phyloP scores from a whole-genome alignment of 2,797 vertebrate species.

The Remorina albescens region DNA sequence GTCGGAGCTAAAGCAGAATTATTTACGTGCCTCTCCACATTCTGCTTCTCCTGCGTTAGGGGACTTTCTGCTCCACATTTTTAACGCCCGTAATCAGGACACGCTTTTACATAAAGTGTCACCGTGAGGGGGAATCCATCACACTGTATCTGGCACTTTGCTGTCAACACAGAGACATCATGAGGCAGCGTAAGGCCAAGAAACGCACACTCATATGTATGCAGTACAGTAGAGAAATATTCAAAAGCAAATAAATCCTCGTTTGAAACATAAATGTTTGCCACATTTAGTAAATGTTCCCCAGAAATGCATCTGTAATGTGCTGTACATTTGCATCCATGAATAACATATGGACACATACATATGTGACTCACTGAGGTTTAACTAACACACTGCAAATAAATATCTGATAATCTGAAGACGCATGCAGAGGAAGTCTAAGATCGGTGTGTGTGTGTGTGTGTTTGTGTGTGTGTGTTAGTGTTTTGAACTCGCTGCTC shows the following conservation, averaged over 20 bases:
- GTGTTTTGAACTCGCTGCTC: constrained; percentile 53
- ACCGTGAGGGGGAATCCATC: constrained; percentile 60
- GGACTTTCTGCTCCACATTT: constrained; percentile 54
- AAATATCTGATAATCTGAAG: constrained; percentile 22
- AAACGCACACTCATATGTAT: neutral
- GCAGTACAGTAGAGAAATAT: neutral
- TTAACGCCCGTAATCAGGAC: constrained; percentile 62
- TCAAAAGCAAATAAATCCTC: constrained; percentile 11
- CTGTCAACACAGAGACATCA: constrained; percentile 54
- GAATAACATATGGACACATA: constrained; percentile 4
- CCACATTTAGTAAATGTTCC: constrained; percentile 1
- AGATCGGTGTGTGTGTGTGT: neutral
- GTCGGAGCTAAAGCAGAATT: constrained; percentile 37
- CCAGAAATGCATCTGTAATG: constrained; percentile 8
- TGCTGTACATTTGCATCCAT: constrained; percentile 4
- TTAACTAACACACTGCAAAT: constrained; percentile 8
- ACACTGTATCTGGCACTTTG: constrained; percentile 45
- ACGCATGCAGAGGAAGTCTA: constrained; percentile 5
- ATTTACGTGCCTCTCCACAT: constrained; percentile 34
- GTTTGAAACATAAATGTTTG: neutral
- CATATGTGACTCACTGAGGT: constrained; percentile 14
- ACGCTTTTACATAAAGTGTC: constrained; percentile 58
- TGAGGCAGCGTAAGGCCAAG: constrained; percentile 13
- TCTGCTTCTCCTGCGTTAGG: constrained; percentile 19
- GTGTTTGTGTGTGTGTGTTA: constrained; percentile 14